Evolutionary conservation across 2,113 vertebrate species (phyloP).

Genomic region (Bubo scandiacus): DNA sequence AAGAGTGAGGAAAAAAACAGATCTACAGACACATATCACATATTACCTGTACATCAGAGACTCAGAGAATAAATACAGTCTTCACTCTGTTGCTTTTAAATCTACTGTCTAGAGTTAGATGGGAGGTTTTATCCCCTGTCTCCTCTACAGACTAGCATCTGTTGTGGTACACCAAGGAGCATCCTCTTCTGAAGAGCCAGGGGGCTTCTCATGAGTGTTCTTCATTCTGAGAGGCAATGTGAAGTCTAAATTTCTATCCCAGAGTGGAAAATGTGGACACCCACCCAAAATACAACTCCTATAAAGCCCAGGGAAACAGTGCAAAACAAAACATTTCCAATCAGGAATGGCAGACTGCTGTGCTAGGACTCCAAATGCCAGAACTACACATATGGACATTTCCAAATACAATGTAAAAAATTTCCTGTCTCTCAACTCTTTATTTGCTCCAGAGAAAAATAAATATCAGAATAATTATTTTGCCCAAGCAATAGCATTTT

Average conservation of each 20-base stretch:
- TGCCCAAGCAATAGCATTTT: not conserved
- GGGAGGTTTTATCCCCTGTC: not conserved
- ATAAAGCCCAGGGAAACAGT: not conserved
- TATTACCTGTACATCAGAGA: not conserved
- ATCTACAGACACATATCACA: not conserved
- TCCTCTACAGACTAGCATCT: not conserved
- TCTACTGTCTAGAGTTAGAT: not conserved
- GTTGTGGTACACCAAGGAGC: not conserved
- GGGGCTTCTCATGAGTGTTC: not conserved
- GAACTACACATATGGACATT: not conserved
- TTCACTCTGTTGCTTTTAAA: not conserved
- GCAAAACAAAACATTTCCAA: not conserved
- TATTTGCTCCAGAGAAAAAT: not conserved
- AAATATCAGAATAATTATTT: not conserved
- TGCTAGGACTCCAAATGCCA: not conserved
- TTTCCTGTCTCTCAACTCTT: not conserved
- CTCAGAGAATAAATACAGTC: not conserved
- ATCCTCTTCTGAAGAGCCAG: not conserved
- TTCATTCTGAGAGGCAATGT: not conserved
- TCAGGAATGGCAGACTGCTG: not conserved
- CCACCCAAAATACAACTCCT: not conserved
- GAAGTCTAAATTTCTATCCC: not conserved
- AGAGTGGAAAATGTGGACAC: not conserved
- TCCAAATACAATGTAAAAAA: not conserved
- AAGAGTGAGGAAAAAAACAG: not conserved